Evolutionary conservation across 2,888 invertebrate genomes (phyloP).

Genomic region (Eledone cirrhosa): DNA sequence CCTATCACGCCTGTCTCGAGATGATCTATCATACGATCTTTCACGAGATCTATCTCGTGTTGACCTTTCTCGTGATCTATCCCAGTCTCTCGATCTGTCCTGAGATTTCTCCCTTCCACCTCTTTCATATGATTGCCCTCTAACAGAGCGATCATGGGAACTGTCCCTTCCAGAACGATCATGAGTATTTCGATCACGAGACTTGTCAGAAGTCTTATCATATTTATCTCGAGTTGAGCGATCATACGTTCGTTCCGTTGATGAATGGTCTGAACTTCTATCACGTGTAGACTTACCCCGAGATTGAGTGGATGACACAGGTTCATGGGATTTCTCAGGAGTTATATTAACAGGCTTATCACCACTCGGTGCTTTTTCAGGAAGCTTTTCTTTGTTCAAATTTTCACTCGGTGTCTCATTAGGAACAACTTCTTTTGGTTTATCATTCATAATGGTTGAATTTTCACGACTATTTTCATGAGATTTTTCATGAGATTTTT

Average conservation of each 20-base stretch:
- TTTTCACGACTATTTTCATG: neutral
- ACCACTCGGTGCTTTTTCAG: neutral
- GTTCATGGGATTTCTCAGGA: constrained; percentile 6
- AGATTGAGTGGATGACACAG: neutral
- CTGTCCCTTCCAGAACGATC: constrained; percentile 2
- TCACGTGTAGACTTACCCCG: constrained; percentile 5
- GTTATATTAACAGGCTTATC: neutral
- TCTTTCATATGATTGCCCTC: constrained; percentile 34
- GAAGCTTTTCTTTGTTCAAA: neutral
- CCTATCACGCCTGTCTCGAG: constrained; percentile 26
- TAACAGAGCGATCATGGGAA: constrained; percentile 11
- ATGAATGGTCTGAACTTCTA: constrained; percentile 1
- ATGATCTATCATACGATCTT: constrained; percentile 24
- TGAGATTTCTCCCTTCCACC: constrained; percentile 36
- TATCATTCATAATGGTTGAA: too few relatives aligned
- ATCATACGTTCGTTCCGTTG: neutral
- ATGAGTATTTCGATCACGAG: neutral
- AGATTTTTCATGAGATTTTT: neutral
- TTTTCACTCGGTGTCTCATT: neutral
- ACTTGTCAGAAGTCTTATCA: constrained; percentile 1
- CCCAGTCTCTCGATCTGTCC: constrained; percentile 34
- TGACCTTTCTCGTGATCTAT: constrained; percentile 18
- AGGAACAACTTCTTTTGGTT: neutral
- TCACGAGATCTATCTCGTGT: neutral
- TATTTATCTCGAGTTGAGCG: constrained; percentile 11